Base-by-base conservation (phyloP, 1,140 invertebrate genomes). In the Branchinecta lindahli region DNA sequence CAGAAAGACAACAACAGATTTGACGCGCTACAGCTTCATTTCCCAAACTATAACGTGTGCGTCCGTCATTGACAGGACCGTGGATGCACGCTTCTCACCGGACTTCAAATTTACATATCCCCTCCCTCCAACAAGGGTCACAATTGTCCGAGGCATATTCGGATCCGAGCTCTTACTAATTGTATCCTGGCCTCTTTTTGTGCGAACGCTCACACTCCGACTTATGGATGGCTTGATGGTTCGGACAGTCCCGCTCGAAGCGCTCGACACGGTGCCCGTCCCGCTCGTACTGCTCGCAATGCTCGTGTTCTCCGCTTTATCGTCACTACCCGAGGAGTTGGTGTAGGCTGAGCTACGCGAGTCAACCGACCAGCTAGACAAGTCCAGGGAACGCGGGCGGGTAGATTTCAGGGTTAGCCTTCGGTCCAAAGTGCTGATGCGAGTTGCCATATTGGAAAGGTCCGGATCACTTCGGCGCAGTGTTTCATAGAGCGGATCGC, bases 21-120 rank as follows among this genome's bases (percentile, higher is more conserved):
- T n/a, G 33, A 33, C 33, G 66, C 44, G 67, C 72, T 74, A 92
- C 83, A 92, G 85, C 76, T 92, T 91, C 83, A 91, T 89, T 80
- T 94, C 91, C 90, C 90, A 93, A 10, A 93, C 82, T 46, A 93
- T 86, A 73, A 92, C 87, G 80, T 92, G 88, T 12, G 90, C 89
- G 81, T 92, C 89, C 73, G 84, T 87, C 74, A 82, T 86, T 74
- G 88, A 88, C 33, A 85, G 83, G 72, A 70, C 67, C 21, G 69
- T 66, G 61, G 68, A 0, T 77, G 65, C 80, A 76, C 71, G n/a
- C 82, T 75, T 80, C 82, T 82, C 44, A 45, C 68, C 7, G 78
- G 75, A 9, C 80, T 81, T 75, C 68, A 84, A 84, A 73, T 91
- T 89, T 7, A 89, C 84, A 75, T 94, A 95, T 5, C 91, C 92